phyloP scores from a whole-genome alignment of 2,888 invertebrate genomes.

The Eustalomyia histrio region DNA sequence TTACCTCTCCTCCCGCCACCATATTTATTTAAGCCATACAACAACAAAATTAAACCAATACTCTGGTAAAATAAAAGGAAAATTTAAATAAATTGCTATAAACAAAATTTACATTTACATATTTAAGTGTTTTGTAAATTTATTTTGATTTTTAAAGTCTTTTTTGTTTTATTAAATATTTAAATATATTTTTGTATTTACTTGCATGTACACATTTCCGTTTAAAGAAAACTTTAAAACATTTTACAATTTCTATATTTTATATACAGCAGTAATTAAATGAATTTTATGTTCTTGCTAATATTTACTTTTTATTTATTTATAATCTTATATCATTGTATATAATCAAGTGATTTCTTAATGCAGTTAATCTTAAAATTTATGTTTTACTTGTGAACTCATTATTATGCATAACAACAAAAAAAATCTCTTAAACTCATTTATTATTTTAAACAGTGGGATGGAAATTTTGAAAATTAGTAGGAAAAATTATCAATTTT shows the following conservation, averaged over 20 bases:
- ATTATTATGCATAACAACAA: constrained; percentile 48
- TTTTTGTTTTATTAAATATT: constrained; percentile 36
- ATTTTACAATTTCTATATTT: background rate
- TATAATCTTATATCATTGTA: constrained; percentile 57
- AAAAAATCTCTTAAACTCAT: constrained; percentile 29
- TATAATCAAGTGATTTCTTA: constrained; percentile 62
- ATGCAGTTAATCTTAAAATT: constrained; percentile 61
- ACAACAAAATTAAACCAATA: constrained; percentile 42
- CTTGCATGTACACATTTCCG: background rate
- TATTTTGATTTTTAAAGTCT: constrained; percentile 41
- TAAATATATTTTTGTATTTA: background rate
- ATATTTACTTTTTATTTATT: constrained; percentile 16
- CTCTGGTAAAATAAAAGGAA: constrained; percentile 16
- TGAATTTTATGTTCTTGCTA: constrained; percentile 33
- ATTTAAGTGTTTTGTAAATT: constrained; percentile 52
- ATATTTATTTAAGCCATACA: constrained; percentile 53
- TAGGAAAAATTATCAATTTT: too few relatives aligned
- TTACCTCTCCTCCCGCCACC: background rate
- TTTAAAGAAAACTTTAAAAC: background rate
- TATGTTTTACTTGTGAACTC: constrained; percentile 62
- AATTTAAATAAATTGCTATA: constrained; percentile 1
- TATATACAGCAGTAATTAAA: constrained; percentile 34
- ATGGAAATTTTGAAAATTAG: background rate
- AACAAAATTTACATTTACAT: constrained; percentile 19
- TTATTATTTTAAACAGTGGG: background rate